phyloP scores from a whole-genome alignment of 2,113 vertebrate species.

The Heteronetta atricapilla region DNA sequence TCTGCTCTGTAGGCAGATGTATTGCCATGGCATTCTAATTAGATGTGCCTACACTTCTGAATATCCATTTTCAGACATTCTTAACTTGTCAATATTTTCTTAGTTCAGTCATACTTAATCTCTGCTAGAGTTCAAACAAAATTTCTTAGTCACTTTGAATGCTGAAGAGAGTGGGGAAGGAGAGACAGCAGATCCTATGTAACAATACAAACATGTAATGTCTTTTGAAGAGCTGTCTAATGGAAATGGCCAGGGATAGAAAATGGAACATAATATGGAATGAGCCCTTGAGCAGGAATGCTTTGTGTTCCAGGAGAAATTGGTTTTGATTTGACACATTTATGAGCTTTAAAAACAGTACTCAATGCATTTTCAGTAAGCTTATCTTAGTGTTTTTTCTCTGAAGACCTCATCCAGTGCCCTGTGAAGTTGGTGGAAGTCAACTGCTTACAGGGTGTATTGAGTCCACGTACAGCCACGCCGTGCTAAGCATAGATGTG shows the following conservation, averaged over 20 bases:
- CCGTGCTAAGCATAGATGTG: neutral
- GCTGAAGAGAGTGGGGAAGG: slow-evolving; percentile 3
- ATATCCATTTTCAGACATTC: slow-evolving; percentile 15
- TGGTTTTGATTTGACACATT: slow-evolving; percentile 69
- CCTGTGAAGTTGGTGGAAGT: slow-evolving; percentile 19
- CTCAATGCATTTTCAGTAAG: slow-evolving; percentile 46
- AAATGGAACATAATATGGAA: slow-evolving; percentile 60
- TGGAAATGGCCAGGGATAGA: slow-evolving; percentile 56
- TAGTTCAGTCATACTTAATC: neutral
- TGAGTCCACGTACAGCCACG: neutral
- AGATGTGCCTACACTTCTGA: neutral
- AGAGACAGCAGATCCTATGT: slow-evolving; percentile 4
- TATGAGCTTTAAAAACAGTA: slow-evolving; percentile 52
- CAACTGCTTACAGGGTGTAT: neutral
- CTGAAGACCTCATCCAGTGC: slow-evolving; percentile 26
- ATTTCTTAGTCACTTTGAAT: neutral
- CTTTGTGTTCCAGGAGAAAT: slow-evolving; percentile 60
- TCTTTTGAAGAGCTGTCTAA: slow-evolving; percentile 60
- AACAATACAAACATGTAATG: slow-evolving; percentile 56
- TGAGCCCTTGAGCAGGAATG: slow-evolving; percentile 52
- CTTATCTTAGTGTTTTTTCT: slow-evolving; percentile 26
- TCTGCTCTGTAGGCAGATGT: neutral
- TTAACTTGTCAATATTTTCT: slow-evolving; percentile 41
- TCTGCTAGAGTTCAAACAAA: slow-evolving; percentile 34
- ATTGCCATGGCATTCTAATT: neutral